Evolutionary conservation across 2,888 invertebrate species (phyloP).

Genomic region (Caenorhabditis sp.): DNA sequence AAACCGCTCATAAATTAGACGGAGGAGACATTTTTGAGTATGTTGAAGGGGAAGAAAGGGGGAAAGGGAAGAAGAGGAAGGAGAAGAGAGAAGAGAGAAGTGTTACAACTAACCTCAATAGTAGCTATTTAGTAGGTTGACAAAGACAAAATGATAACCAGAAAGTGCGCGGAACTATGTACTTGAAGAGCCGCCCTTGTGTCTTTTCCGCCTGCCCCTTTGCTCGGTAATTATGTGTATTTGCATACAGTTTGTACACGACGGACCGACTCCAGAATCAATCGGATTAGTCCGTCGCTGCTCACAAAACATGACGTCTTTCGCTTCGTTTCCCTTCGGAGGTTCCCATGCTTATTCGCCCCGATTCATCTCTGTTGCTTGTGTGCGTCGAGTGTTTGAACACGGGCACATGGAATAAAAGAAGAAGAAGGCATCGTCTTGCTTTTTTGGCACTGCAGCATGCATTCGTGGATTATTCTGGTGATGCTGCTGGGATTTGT

Average conservation of each 20-base stretch:
- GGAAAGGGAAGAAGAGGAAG: no score
- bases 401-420: slow-evolving; percentile 17
- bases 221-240: slow-evolving; percentile 51
- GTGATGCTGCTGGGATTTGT: neutral
- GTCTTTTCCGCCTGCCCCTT: neutral
- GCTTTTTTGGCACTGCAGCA: slow-evolving; percentile 4
- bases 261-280: slow-evolving; percentile 33
- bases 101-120: slow-evolving; percentile 32
- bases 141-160: slow-evolving; percentile 38
- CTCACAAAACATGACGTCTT: slow-evolving; percentile 34
- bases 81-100: no score
- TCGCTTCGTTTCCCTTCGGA: no score
- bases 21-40: slow-evolving; percentile 13
- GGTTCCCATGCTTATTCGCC: slow-evolving; percentile 30
- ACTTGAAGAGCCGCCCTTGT: slow-evolving; percentile 44
- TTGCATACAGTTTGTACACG: slow-evolving; percentile 55
- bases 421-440: neutral
- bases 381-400: slow-evolving; percentile 37
- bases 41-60: no score
- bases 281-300: slow-evolving; percentile 42
- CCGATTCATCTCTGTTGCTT: slow-evolving; percentile 15
- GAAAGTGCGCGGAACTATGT: slow-evolving; percentile 51
- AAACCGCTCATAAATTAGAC: slow-evolving; percentile 22
- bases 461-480: slow-evolving; percentile 9
- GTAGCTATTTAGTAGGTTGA: neutral